phyloP scores from a whole-genome alignment of 1,140 invertebrate genomes.

The Solenopsis fugax region DNA sequence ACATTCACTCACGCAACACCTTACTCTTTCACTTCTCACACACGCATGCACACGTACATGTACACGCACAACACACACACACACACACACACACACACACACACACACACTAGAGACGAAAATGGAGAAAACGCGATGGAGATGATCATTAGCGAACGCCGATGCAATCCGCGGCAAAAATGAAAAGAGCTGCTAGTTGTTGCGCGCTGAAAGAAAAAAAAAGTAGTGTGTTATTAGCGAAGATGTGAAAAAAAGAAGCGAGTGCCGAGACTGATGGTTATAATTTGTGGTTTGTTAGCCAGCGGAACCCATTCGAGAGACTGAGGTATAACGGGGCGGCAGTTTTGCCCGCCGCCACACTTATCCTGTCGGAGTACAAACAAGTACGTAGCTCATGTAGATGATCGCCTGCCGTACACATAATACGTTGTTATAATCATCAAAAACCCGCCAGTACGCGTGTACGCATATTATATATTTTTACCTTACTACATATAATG shows the following conservation, averaged over 20 bases:
- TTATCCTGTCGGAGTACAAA: constrained; percentile 89
- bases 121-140: constrained; percentile 42
- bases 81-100: not conserved
- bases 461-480: constrained; percentile 71
- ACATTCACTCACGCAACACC: not conserved
- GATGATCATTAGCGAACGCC: constrained; percentile 54
- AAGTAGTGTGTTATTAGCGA: constrained; percentile 64
- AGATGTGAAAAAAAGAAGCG: constrained; percentile 61
- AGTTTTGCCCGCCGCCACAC: constrained; percentile 86
- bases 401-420: constrained; percentile 84
- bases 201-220: constrained; percentile 50
- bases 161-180: constrained; percentile 55
- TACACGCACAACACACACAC: not conserved
- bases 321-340: constrained; percentile 87
- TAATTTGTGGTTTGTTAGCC: constrained; percentile 89
- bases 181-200: constrained; percentile 17
- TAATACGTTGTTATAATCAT: constrained; percentile 82
- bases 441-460: constrained; percentile 78
- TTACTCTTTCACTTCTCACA: not conserved
- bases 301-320: constrained; percentile 91
- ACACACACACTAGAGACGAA: not conserved
- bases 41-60: not conserved
- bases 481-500: constrained; percentile 49
- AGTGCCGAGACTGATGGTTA: constrained; percentile 84
- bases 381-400: constrained; percentile 88